phyloP scores from a whole-genome alignment of 2,888 invertebrate genomes.

The Smittia sp. region DNA sequence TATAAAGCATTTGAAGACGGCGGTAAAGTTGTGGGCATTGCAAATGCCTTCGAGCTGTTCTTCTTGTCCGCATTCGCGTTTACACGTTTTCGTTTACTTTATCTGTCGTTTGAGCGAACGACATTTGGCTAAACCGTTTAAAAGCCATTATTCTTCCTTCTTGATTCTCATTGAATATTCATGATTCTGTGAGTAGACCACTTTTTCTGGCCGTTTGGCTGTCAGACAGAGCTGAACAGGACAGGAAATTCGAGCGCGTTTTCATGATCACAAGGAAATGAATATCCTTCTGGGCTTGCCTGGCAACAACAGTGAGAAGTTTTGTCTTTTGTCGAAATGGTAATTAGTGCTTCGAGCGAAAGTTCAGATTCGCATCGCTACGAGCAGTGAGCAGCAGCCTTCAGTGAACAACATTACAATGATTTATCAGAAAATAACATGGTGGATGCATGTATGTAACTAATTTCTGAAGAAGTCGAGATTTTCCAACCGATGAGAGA shows the following conservation, averaged over 20 bases:
- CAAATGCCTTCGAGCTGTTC: conserved; percentile 15
- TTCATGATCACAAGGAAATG: conserved; percentile 21
- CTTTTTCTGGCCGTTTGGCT: neutral
- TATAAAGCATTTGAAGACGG: conserved; percentile 17
- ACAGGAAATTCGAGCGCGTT: conserved; percentile 32
- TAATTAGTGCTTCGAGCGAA: neutral
- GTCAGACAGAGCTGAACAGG: conserved; percentile 13
- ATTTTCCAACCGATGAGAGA: conserved; percentile 35
- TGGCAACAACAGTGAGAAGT: neutral
- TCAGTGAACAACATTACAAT: conserved; percentile 14
- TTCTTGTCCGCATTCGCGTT: conserved; percentile 14
- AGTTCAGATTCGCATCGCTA: neutral
- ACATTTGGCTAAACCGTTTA: conserved; percentile 42
- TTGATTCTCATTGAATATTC: conserved; percentile 41
- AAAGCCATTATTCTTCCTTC: conserved; percentile 39
- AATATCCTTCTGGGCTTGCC: conserved; percentile 5
- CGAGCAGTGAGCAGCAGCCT: neutral
- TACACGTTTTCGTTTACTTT: conserved; percentile 11
- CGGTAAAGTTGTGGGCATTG: conserved; percentile 31
- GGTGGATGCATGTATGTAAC: conserved; percentile 15
- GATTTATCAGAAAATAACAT: conserved; percentile 26
- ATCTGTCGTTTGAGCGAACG: conserved; percentile 25
- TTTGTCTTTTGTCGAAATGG: neutral
- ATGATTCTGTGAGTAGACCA: conserved; percentile 30
- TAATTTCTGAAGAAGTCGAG: neutral